Evolutionary conservation across 2,888 invertebrate genomes (phyloP).

Genomic region (Alviniconcha strummeri): DNA sequence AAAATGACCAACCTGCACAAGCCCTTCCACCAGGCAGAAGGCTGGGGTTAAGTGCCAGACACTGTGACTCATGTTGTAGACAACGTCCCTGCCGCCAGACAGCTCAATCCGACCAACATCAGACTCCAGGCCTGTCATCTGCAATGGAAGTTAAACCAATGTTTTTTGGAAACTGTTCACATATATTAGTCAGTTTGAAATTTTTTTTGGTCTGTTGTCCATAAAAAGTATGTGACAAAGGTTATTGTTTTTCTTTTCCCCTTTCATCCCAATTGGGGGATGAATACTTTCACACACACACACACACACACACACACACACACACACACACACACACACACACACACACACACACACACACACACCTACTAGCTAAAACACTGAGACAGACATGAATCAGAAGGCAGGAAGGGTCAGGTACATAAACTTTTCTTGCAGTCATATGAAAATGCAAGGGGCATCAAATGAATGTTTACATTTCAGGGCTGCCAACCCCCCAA

Average conservation of each 20-base stretch:
- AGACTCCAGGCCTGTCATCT: slow-evolving; percentile 7
- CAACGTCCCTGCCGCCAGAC: neutral
- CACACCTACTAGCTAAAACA: neutral
- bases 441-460: too few relatives aligned
- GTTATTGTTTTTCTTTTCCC: too few relatives aligned
- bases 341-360: neutral
- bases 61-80: slow-evolving; percentile 31
- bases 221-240: too few relatives aligned
- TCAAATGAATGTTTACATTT: too few relatives aligned
- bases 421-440: too few relatives aligned
- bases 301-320: neutral
- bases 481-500: too few relatives aligned
- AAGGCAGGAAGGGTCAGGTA: too few relatives aligned
- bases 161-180: too few relatives aligned
- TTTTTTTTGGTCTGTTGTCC: too few relatives aligned
- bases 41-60: slow-evolving; percentile 7
- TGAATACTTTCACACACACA: too few relatives aligned
- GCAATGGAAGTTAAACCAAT: neutral
- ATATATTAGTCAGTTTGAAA: too few relatives aligned
- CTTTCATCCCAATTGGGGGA: too few relatives aligned
- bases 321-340: slow-evolving; percentile 7
- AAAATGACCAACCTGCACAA: slow-evolving; percentile 23
- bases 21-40: slow-evolving; percentile 34
- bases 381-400: neutral
- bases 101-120: slow-evolving; percentile 2